Evolutionary conservation across 64 coral and sea anemone genomes (phyloP).

Genomic region (Astreopora myriophthalma): DNA sequence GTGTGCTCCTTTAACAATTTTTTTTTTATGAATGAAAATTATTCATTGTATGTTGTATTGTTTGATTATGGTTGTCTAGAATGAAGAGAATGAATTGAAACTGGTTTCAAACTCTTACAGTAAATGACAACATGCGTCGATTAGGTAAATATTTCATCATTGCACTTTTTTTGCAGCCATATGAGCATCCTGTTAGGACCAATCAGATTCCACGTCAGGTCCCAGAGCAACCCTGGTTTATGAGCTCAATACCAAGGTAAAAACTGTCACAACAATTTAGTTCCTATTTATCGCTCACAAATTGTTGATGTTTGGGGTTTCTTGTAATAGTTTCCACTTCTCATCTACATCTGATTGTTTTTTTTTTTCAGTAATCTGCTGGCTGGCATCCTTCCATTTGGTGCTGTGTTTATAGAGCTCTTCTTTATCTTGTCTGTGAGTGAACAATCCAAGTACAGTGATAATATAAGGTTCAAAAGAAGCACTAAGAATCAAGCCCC

Average conservation of each 20-base stretch:
- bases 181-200: slow-evolving; percentile 96
- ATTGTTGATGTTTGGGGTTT: background rate
- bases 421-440: slow-evolving; percentile 99
- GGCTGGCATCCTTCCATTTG: slow-evolving; percentile 97
- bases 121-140: background rate
- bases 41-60: too few species aligned
- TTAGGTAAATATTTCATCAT: background rate
- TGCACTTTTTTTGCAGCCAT: slow-evolving; percentile 51
- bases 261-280: background rate
- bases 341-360: background rate
- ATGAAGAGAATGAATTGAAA: background rate
- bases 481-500: too few species aligned
- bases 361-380: slow-evolving; percentile 68
- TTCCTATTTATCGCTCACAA: background rate
- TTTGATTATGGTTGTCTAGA: too few species aligned
- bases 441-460: background rate
- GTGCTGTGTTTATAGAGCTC: slow-evolving; percentile 97
- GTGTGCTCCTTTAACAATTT: too few species aligned
- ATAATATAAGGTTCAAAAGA: background rate
- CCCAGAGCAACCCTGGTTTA: slow-evolving; percentile 97
- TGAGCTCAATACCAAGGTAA: slow-evolving; percentile 90
- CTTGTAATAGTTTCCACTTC: background rate
- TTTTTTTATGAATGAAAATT: too few species aligned
- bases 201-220: slow-evolving; percentile 99
- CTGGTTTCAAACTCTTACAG: background rate